Percentiles rank a stretch among this genome's conserved stretches.
Evolutionary conservation across 2,797 vertebrate species (phyloP).

Genomic region (Pangasius djambal): DNA sequence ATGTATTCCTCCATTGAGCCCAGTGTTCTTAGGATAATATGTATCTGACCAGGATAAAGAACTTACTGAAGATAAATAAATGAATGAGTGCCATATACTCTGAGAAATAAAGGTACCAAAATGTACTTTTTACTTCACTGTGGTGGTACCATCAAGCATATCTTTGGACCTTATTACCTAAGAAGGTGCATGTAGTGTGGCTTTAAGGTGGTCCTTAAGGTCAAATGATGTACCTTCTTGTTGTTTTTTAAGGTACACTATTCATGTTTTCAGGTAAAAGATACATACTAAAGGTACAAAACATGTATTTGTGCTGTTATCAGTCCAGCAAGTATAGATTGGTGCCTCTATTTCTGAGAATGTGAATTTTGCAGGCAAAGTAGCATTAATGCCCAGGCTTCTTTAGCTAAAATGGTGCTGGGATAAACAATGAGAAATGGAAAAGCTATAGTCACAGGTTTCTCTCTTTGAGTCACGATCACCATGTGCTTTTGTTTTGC

Average conservation of each 20-base stretch:
- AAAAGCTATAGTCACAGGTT: not conserved
- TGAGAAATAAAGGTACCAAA: not conserved
- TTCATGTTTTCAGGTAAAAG: not conserved
- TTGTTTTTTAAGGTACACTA: not conserved
- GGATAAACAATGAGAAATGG: not conserved
- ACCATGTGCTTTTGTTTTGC: not conserved
- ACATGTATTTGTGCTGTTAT: too few species aligned
- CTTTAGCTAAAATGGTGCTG: too few species aligned
- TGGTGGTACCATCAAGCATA: too few species aligned
- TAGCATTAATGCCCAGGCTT: too few species aligned
- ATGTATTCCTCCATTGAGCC: not conserved
- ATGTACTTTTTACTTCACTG: not conserved
- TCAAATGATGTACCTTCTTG: not conserved
- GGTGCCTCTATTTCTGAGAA: too few species aligned
- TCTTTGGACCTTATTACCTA: too few species aligned
- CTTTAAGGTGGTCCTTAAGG: not conserved
- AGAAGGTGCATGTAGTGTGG: too few species aligned
- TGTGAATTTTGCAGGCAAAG: too few species aligned
- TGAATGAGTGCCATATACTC: not conserved
- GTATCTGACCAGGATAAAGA: not conserved
- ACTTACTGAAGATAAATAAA: not conserved
- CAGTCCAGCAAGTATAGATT: too few species aligned
- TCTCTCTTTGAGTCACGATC: not conserved
- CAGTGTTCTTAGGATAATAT: too few species aligned
- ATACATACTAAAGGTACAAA: too few species aligned